Evolutionary conservation across 30 jellyfish, hydroid and myxozoan species (phyloP).

Genomic region (Aurelia aurita): DNA sequence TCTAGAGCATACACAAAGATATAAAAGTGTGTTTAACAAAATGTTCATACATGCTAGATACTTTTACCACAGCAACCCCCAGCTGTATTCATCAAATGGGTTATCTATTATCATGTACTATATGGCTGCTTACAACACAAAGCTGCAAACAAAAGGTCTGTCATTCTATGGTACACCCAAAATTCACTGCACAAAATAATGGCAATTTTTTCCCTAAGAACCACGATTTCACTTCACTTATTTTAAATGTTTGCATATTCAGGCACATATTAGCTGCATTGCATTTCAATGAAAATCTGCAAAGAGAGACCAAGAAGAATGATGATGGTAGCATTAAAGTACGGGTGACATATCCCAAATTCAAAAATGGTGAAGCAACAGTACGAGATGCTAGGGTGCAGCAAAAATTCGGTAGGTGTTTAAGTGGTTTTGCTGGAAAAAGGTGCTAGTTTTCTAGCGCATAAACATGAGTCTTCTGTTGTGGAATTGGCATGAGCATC

Average conservation of each 20-base stretch:
- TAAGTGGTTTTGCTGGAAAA: no score
- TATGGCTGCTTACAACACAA: no score
- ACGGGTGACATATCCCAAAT: slow-evolving; percentile 4
- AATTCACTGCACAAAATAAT: no score
- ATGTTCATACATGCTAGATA: no score
- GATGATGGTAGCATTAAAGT: neutral
- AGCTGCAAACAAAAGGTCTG: no score
- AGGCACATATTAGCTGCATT: neutral
- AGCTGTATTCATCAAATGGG: neutral
- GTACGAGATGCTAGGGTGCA: slow-evolving; percentile 21
- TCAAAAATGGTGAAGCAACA: slow-evolving; percentile 29
- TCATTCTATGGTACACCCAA: no score
- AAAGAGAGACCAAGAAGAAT: slow-evolving; percentile 1
- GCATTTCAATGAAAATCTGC: no score
- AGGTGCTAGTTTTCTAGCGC: no score
- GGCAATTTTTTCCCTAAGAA: neutral
- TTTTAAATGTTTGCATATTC: neutral
- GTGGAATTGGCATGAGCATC: no score
- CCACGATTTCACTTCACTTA: neutral
- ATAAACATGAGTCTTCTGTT: no score
- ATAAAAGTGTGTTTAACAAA: no score
- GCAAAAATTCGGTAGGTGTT: neutral
- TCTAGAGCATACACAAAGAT: no score
- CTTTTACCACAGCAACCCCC: neutral
- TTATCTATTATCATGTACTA: neutral